Evolutionary conservation across 92 coral and sea anemone species (phyloP).

Genomic region (Palythoa grandis): DNA sequence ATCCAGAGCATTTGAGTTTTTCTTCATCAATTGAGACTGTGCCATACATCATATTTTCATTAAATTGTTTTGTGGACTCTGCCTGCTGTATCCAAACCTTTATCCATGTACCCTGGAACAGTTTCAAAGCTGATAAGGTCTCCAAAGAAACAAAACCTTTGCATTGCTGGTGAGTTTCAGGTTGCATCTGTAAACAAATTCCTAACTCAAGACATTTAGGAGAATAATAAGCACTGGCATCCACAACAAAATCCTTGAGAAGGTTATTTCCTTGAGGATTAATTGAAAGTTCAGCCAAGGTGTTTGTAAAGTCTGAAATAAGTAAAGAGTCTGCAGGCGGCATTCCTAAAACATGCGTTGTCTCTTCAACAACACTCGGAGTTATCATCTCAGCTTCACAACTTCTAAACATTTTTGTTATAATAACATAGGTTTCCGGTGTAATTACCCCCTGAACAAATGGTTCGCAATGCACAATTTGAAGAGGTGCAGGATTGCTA

Average conservation of each 20-base stretch:
- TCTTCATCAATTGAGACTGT: not conserved
- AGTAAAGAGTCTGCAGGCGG: conserved; percentile 30
- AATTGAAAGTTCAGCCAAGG: conserved; percentile 22
- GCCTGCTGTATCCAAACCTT: conserved; percentile 52
- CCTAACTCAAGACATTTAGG: conserved; percentile 10
- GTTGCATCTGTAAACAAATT: conserved; percentile 5
- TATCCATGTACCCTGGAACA: conserved; percentile 82
- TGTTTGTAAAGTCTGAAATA: conserved; percentile 64
- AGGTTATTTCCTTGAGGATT: not conserved
- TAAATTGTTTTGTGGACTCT: not conserved
- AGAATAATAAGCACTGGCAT: not conserved
- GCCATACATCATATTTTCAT: not conserved
- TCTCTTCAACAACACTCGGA: not conserved
- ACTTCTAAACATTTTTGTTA: conserved; percentile 15
- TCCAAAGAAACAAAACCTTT: conserved; percentile 58
- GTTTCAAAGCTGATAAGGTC: conserved; percentile 56
- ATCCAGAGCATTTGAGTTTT: not conserved
- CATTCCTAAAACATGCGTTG: not conserved
- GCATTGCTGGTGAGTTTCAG: conserved; percentile 1
- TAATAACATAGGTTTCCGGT: conserved; percentile 48
- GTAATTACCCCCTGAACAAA: conserved; percentile 63
- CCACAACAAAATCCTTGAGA: not conserved
- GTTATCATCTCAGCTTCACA: conserved; percentile 5
- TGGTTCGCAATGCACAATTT: conserved; percentile 69
- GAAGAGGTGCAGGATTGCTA: not conserved